A percentile compares a stretch with the other conserved stretches of the same genome.
These are phyloP conservation scores for Nematopogon swammerdamellus DNA, from an alignment of 2,888 invertebrate genomes.

Conservation along the genomic window DNA sequence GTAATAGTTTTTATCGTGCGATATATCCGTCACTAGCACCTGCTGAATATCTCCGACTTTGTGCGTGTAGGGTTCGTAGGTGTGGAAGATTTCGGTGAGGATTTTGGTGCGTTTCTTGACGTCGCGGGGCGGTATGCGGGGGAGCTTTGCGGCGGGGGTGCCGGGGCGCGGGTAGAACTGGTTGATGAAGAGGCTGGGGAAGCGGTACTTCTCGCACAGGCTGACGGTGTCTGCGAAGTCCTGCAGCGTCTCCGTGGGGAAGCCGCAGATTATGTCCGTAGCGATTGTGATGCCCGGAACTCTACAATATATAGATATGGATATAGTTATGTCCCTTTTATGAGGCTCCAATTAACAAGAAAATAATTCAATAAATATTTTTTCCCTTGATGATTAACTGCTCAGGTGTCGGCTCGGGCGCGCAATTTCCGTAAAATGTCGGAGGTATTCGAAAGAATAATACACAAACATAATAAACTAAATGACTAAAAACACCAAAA, in stretches of 20 bases:
- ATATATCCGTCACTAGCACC: conserved; percentile 90
- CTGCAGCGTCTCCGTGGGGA: conserved; percentile 89
- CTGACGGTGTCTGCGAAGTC: conserved; percentile 88
- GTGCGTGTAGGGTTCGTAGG: conserved; percentile 80
- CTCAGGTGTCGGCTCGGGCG: no score
- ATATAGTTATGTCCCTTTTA: conserved; percentile 2
- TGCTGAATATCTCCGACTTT: conserved; percentile 65
- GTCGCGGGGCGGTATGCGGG: conserved; percentile 76
- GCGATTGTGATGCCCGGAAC: conserved; percentile 92
- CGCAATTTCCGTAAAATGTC: no score
- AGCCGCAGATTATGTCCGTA: conserved; percentile 98
- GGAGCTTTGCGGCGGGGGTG: conserved; percentile 92
- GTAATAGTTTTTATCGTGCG: conserved; percentile 84
- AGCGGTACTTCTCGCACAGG: conserved; percentile 81
- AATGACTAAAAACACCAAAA: no score
- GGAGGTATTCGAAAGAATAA: no score
- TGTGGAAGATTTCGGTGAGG: conserved; percentile 84
- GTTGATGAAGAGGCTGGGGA: conserved; percentile 95
- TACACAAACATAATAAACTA: no score
- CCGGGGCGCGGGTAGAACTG: conserved; percentile 97
- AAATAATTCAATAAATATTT: background rate
- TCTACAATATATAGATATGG: conserved; percentile 36
- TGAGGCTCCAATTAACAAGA: conserved; percentile 1
- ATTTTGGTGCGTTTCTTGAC: conserved; percentile 88
- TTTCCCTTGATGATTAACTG: no score